Evolutionary conservation across 2,888 invertebrate genomes (phyloP), one percentile per base, ranked within the genome.

Genomic region (Acanthosepion esculentum): DNA sequence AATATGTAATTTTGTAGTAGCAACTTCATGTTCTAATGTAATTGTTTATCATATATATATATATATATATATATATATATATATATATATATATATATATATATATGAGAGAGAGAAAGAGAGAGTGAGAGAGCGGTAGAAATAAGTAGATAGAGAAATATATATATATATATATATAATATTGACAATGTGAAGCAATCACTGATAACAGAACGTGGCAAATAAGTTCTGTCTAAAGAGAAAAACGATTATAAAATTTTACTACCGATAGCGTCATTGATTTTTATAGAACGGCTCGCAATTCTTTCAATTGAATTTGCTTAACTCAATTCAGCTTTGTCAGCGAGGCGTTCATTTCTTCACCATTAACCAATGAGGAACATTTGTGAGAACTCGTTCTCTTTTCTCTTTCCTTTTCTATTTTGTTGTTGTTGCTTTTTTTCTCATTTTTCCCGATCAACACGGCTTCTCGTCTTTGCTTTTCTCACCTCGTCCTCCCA

Each of bases 231-330:
- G 12, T 12, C 33, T 78, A 78, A 78, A 78, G 18, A n/a, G n/a
- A 78, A 78, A 78, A 78, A 78, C n/a, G 78, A 78, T 78, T 78
- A n/a, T 78, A 78, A n/a, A 78, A 78, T 78, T 78, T 78, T 33
- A 15, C 15, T n/a, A 78, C 15, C n/a, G 78, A 78, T 78, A n/a
- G 78, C n/a, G 12, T 33, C n/a, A 78, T n/a, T 78, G n/a, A 33
- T 78, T 78, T n/a, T 78, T 78, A n/a, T 10, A 78, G n/a, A n/a
- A 78, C 33, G 78, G 78, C 78, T 10, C n/a, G 15, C n/a, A 78
- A 78, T 78, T n/a, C n/a, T n/a, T 78, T 78, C 78, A 78, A 78
- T 78, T 78, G 78, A 78, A 78, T 78, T 78, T 78, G 78, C n/a
- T 10, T n/a, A 78, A 78, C n/a, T 78, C 78, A 33, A 78, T 78